Conservation (phyloP, 92 coral and sea anemone genomes). For the Parazoanthus darwini region DNA sequence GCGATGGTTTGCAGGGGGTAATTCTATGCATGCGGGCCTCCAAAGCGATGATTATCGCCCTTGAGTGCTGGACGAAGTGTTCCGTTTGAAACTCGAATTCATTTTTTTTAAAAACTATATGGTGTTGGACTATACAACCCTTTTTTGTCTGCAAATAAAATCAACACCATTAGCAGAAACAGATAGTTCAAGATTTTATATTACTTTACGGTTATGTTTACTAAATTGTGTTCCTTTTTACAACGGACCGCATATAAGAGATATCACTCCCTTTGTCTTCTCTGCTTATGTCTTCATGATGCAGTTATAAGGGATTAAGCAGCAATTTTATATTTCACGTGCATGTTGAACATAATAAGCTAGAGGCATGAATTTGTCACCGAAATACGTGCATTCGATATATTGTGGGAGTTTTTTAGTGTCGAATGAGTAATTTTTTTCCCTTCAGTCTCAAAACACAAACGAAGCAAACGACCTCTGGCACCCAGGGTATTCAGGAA, state of each 20-base stretch:
- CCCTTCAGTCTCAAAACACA: too few species aligned
- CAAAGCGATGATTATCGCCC: neutral
- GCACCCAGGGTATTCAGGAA: neutral
- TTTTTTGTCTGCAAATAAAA: neutral
- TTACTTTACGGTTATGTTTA: neutral
- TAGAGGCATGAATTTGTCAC: neutral
- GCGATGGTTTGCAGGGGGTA: constrained; percentile 8
- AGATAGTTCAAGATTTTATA: neutral
- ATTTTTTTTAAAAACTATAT: neutral
- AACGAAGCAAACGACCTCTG: too few species aligned
- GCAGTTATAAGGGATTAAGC: constrained; percentile 1
- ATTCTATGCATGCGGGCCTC: neutral
- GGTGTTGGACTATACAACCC: neutral
- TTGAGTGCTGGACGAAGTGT: neutral
- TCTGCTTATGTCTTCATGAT: neutral
- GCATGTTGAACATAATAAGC: neutral
- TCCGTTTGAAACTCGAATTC: neutral
- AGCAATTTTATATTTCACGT: constrained; percentile 10
- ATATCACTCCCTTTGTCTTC: constrained; percentile 4
- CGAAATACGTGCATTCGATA: neutral
- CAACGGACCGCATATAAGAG: neutral
- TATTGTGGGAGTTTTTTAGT: neutral
- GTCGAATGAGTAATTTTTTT: neutral
- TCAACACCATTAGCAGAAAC: neutral
- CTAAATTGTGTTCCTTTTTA: neutral